phyloP scores from a whole-genome alignment of 2,888 invertebrate genomes.

The Orchestes rusci region DNA sequence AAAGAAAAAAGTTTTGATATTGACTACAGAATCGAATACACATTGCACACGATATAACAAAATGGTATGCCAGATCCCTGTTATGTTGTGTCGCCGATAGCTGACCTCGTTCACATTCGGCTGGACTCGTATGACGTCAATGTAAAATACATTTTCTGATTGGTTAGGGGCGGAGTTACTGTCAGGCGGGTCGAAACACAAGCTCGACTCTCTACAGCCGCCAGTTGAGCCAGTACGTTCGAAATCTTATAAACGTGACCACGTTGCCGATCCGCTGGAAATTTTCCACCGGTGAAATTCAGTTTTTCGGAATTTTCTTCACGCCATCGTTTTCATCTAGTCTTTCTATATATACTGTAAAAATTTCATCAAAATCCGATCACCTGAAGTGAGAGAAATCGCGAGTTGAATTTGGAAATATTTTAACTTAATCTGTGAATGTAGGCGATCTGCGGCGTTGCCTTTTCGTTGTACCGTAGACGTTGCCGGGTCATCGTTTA shows the following conservation, averaged over 20 bases:
- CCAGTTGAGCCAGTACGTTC: slow-evolving; percentile 34
- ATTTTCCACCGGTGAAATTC: slow-evolving; percentile 26
- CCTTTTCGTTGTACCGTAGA: slow-evolving; percentile 27
- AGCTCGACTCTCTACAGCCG: slow-evolving; percentile 28
- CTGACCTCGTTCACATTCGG: too few relatives aligned
- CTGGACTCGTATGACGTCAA: slow-evolving; percentile 36
- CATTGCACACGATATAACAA: slow-evolving; percentile 34
- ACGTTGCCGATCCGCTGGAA: slow-evolving; percentile 25
- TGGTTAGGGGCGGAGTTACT: slow-evolving; percentile 38
- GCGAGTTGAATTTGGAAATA: slow-evolving; percentile 33
- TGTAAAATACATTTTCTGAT: slow-evolving; percentile 31
- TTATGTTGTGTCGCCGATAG: slow-evolving; percentile 30
- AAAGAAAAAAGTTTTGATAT: too few relatives aligned
- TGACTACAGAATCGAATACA: slow-evolving; percentile 23
- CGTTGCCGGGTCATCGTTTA: slow-evolving; percentile 26
- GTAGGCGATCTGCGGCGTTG: slow-evolving; percentile 40
- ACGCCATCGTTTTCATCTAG: slow-evolving; percentile 25
- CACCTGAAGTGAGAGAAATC: slow-evolving; percentile 29
- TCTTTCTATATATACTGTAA: slow-evolving; percentile 27
- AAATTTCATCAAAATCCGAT: slow-evolving; percentile 33
- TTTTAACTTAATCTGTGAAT: slow-evolving; percentile 40
- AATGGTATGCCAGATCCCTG: slow-evolving; percentile 38
- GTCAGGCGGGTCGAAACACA: slow-evolving; percentile 39
- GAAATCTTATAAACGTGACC: slow-evolving; percentile 33
- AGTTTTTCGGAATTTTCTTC: slow-evolving; percentile 28